Evolutionary conservation across 2,113 vertebrate species (phyloP), one percentile per base, ranked within the genome.

Genomic region (Amazona guildingii): DNA sequence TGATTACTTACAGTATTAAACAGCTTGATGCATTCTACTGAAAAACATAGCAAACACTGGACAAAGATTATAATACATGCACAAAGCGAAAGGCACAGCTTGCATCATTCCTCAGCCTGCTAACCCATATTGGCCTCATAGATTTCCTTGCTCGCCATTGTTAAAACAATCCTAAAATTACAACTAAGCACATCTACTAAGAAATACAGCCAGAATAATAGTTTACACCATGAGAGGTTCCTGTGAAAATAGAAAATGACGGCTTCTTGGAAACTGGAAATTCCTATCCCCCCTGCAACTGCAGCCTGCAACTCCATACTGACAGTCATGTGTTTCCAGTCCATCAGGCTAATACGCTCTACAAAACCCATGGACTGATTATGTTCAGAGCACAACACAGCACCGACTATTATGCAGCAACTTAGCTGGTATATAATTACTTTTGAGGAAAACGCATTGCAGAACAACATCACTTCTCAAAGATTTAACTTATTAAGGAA

Each of bases 401-500:
- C 84, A 5, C 80, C 86, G 86, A 52, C 94, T 95, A 86, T 96
- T 97, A 94, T 92, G 85, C 37, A 88, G 93, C 88, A 90, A 95
- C 95, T 95, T 72, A 95, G 96, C 94, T 13, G 31, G 83, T 83
- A 90, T 95, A 86, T 96, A 97, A 97, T 96, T 96, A 97, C 96
- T 97, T 97, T 91, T 96, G 95, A 96, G 96, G 94, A 96, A 97
- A 97, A 95, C 54, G 88, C 91, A 95, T 69, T 92, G 92, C 95
- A 79, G 95, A 97, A 97, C 94, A 96, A 92, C 97, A 97, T 95
- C 93, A 84, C 78, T 93, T 94, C 95, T 97, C 94, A 97, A 95
- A 97, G 96, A 97, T 95, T 97, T 96, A 97, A 93, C 93, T 97
- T 97, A 97, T 97, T 97, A 97, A 97, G 96, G 94, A 96, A 97